Evolutionary conservation across 1,140 invertebrate genomes (phyloP).

Genomic region (Drosophila leontia): DNA sequence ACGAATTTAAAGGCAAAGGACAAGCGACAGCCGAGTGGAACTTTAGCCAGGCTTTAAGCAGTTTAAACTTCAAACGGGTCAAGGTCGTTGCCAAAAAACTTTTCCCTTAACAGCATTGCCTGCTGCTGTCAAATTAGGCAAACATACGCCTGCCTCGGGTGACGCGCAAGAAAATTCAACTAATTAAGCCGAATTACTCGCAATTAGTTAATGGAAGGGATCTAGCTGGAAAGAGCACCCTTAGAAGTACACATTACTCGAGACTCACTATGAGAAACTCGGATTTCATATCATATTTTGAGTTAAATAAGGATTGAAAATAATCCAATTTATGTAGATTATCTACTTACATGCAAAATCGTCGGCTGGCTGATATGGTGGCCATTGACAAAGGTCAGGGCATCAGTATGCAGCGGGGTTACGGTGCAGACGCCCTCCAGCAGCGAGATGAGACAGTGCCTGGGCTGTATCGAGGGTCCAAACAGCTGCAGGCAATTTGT

Average conservation of each 20-base stretch:
- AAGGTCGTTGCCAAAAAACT: constrained; percentile 25
- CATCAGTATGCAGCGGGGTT: constrained; percentile 96
- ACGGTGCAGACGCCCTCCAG: constrained; percentile 96
- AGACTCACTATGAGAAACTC: not conserved
- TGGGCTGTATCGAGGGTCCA: constrained; percentile 93
- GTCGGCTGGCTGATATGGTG: constrained; percentile 96
- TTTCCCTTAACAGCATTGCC: constrained; percentile 16
- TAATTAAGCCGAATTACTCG: constrained; percentile 40
- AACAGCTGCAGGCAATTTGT: constrained; percentile 89
- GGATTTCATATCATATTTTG: not conserved
- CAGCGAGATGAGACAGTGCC: constrained; percentile 97
- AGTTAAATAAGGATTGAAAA: not conserved
- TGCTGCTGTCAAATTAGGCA: constrained; percentile 38
- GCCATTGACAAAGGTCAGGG: constrained; percentile 97
- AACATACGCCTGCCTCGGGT: constrained; percentile 22
- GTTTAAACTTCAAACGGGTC: constrained; percentile 40
- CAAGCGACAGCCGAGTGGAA: constrained; percentile 11
- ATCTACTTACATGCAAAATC: constrained; percentile 90
- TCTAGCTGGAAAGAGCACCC: not conserved
- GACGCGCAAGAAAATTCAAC: constrained; percentile 29
- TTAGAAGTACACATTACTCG: not conserved
- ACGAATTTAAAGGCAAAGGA: constrained; percentile 1
- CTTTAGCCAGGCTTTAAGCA: constrained; percentile 15
- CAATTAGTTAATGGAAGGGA: constrained; percentile 45
- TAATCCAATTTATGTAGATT: not conserved